Evolutionary conservation across 2,888 invertebrate genomes (phyloP), one percentile per base, ranked within the genome.

Genomic region (Pammene aurita): DNA sequence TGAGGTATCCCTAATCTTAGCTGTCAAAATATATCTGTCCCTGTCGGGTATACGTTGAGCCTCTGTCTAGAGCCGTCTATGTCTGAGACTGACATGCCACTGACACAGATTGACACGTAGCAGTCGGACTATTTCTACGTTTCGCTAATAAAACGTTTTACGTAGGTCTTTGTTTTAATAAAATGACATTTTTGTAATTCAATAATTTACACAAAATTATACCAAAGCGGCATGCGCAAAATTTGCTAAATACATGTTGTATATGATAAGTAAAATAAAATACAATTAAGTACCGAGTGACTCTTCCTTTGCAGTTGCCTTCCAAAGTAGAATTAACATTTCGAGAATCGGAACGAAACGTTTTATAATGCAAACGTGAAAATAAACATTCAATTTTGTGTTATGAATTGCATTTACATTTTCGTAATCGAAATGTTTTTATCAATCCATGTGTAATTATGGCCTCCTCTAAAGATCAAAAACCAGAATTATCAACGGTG

Each of bases 381-480:
- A 69, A 69, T 69, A 65, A 16, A 48, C 67, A 34, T 38, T 46
- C 26, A 26, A n/a, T 26, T 26, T 26, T 26, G 48, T 34, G 46
- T 60, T 41, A 58, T 65, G 34, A 72, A 75, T 73, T 55, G 16
- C 72, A 75, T 73, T 76, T 48, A 71, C 72, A 72, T 75, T 74
- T 71, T 67, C 68, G 70, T 68, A 54, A 64, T 61, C 75, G 79
- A 77, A 80, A 84, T 84, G 83, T 79, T 74, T 75, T 72, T 66
- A 73, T 72, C 72, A 78, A 78, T 72, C 77, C 67, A 68, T 73
- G 54, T 72, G 74, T 71, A 80, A 84, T 72, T 67, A 92, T 92
- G 92, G 88, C 90, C 76, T 86, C 86, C 52, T 79, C 83, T 62
- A 84, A 78, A 77, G 88, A 89, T 66, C 85, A 79, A 76, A 83